Percentiles rank a stretch among this genome's conserved stretches.
Conservation (phyloP, 2,113 vertebrate genomes). For the Rhagologus leucostigma region DNA sequence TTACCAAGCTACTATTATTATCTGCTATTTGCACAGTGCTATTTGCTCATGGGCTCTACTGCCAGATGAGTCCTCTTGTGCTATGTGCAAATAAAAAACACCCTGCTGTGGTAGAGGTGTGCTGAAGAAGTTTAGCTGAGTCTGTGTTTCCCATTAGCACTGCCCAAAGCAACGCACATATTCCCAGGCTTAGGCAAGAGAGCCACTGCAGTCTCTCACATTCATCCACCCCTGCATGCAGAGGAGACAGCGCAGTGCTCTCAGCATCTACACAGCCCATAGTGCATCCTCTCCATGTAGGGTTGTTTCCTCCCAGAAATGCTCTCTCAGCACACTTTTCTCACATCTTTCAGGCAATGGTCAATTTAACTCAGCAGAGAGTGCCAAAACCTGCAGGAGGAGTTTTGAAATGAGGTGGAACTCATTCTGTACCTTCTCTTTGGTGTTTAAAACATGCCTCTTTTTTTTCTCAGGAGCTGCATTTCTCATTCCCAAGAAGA, state of each 20-base stretch:
- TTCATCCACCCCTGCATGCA: background rate
- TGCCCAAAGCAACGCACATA: background rate
- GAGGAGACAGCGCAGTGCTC: background rate
- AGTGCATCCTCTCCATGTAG: background rate
- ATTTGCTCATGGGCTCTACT: background rate
- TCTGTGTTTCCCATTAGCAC: background rate
- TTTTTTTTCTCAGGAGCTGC: background rate
- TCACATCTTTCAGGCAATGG: accelerated
- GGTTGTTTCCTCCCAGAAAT: background rate
- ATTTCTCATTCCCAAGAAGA: background rate
- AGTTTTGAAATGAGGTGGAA: background rate
- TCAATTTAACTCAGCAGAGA: background rate
- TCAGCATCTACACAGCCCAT: background rate
- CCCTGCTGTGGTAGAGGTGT: background rate
- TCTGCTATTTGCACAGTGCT: background rate
- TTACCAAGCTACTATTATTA: background rate
- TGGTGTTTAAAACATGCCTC: background rate
- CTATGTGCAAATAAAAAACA: background rate
- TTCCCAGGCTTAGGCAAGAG: background rate
- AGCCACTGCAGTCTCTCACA: accelerated
- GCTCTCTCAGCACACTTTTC: background rate
- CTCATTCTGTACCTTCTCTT: background rate
- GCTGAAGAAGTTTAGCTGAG: background rate
- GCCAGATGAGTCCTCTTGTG: background rate
- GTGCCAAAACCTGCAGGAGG: background rate